Conservation (phyloP, 2,888 invertebrate species). For the Flexamia atlantica region DNA sequence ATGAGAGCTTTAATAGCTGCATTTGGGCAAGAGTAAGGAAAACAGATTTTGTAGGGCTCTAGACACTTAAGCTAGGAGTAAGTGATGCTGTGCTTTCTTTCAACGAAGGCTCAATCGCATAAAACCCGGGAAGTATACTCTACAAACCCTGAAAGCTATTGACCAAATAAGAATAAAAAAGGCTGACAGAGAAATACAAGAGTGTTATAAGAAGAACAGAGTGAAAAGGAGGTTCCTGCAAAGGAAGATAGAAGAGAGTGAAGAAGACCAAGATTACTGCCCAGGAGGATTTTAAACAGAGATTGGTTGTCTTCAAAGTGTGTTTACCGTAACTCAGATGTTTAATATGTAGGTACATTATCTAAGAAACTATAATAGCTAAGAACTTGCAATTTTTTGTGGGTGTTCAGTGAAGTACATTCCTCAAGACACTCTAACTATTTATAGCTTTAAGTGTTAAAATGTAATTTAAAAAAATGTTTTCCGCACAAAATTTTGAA, state of each 20-base stretch:
- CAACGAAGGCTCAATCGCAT: conserved; percentile 31
- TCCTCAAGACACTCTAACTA: no score
- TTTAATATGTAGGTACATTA: no score
- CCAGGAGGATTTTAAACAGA: conserved; percentile 13
- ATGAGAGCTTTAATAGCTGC: conserved; percentile 43
- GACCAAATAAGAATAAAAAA: background rate
- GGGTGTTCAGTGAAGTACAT: no score
- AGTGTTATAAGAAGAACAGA: conserved; percentile 7
- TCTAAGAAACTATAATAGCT: no score
- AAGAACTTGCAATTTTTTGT: no score
- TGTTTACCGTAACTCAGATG: no score
- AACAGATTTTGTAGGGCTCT: background rate
- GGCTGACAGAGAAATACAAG: conserved; percentile 3
- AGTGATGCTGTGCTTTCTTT: conserved; percentile 44
- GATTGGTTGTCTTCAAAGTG: background rate
- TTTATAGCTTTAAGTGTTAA: no score
- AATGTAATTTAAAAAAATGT: no score
- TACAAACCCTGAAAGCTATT: background rate
- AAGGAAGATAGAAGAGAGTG: background rate
- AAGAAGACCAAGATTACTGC: background rate
- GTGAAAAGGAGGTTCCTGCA: background rate
- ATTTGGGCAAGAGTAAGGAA: conserved; percentile 14
- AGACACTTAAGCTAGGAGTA: background rate
- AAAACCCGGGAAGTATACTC: conserved; percentile 22
- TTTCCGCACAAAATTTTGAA: no score